phyloP scores from a whole-genome alignment of 1,140 invertebrate species.

The Drosophila nasuta region DNA sequence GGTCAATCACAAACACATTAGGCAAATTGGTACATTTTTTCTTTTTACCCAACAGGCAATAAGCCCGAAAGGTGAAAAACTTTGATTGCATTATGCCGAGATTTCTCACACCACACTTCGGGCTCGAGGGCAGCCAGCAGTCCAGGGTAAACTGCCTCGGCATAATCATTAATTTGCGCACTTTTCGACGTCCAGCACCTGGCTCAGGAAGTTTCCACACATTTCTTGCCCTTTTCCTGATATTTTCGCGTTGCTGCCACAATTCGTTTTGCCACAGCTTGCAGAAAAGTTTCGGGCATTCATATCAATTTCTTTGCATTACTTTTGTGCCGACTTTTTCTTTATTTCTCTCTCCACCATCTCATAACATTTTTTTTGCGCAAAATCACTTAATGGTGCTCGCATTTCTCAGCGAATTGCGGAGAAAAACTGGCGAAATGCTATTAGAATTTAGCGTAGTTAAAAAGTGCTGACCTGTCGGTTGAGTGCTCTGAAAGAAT shows the following conservation, averaged over 20 bases:
- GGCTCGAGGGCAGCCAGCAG: background rate
- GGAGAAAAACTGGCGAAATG: constrained; percentile 13
- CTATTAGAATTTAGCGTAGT: constrained; percentile 59
- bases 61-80: constrained; percentile 59
- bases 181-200: constrained; percentile 58
- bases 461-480: constrained; percentile 59
- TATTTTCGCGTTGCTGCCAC: background rate
- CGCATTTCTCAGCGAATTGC: constrained; percentile 31
- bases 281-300: constrained; percentile 70
- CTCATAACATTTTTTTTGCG: constrained; percentile 37
- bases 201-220: constrained; percentile 50
- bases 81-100: constrained; percentile 75
- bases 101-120: constrained; percentile 49
- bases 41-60: constrained; percentile 46
- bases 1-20: constrained; percentile 77
- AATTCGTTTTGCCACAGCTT: constrained; percentile 50
- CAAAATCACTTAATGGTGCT: constrained; percentile 64
- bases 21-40: constrained; percentile 73
- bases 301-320: constrained; percentile 77
- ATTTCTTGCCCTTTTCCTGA: constrained; percentile 35
- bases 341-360: background rate
- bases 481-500: constrained; percentile 11
- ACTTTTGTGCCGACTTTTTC: constrained; percentile 49
- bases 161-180: constrained; percentile 77
- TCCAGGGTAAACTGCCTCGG: constrained; percentile 29